Conservation (phyloP, 2,888 invertebrate genomes). For the Graphium colonna region DNA sequence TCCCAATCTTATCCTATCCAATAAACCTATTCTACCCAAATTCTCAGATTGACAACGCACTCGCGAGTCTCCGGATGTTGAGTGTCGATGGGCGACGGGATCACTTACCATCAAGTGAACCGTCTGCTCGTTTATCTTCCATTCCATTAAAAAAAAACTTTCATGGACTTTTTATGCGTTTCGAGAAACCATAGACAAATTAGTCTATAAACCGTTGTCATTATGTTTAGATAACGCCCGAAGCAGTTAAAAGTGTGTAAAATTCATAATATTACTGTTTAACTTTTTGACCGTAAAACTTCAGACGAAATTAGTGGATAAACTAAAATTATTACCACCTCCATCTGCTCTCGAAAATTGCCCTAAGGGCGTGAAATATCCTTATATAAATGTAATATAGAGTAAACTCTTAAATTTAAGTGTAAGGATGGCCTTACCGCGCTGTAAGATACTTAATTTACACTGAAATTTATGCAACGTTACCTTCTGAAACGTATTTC, state of each 20-base stretch:
- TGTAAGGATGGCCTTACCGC: constrained; percentile 12
- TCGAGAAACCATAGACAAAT: not conserved
- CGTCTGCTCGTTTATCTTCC: too few species aligned
- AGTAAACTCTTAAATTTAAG: constrained; percentile 16
- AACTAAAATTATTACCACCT: constrained; percentile 18
- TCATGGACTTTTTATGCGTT: not conserved
- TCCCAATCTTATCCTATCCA: too few species aligned
- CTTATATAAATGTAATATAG: constrained; percentile 16
- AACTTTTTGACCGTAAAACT: constrained; percentile 13
- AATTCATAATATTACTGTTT: not conserved
- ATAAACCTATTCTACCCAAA: too few species aligned
- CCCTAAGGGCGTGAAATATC: constrained; percentile 18
- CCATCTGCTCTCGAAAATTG: constrained; percentile 16
- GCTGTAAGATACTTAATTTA: constrained; percentile 16
- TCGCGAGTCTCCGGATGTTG: too few species aligned
- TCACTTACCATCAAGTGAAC: too few species aligned
- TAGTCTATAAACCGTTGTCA: not conserved
- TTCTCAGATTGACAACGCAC: too few species aligned
- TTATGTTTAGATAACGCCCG: not conserved
- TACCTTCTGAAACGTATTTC: constrained; percentile 12
- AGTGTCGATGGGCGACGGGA: too few species aligned
- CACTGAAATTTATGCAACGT: constrained; percentile 16
- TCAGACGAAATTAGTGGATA: constrained; percentile 17
- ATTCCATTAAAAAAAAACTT: too few species aligned
- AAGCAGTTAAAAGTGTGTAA: constrained; percentile 7